These are phyloP conservation scores for Bostrychus sinensis DNA, from an alignment of 2,113 vertebrate genomes.

Conservation along the genomic window DNA sequence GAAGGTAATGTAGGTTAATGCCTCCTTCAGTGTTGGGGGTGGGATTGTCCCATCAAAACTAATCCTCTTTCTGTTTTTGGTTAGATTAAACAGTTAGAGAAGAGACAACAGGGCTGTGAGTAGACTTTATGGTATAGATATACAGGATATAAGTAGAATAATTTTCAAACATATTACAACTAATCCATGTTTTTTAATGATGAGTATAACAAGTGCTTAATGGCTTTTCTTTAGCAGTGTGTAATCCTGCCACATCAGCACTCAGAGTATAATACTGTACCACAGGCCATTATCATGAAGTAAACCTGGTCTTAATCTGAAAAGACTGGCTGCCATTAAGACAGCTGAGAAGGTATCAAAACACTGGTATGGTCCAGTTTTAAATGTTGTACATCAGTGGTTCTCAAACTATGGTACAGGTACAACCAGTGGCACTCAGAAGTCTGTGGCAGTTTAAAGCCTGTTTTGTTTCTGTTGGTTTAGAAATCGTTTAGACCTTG, in stretches of 20 bases:
- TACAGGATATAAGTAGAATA: no score
- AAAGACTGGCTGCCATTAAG: not conserved
- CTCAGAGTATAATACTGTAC: not conserved
- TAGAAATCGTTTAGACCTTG: no score
- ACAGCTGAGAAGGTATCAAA: no score
- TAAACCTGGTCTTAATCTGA: not conserved
- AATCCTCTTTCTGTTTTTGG: slow-evolving; percentile 4
- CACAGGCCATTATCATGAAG: not conserved
- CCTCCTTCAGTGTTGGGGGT: slow-evolving; percentile 6
- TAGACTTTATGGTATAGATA: no score
- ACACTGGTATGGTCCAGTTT: no score
- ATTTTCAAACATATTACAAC: not conserved
- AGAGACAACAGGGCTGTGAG: no score
- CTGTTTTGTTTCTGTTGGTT: no score
- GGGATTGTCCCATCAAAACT: not conserved
- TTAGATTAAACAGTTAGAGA: no score
- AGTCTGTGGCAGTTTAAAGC: no score
- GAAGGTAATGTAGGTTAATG: slow-evolving; percentile 6
- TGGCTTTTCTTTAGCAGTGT: not conserved
- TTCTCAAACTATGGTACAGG: no score
- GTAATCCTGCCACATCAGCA: not conserved
- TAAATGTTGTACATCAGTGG: no score
- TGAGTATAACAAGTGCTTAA: not conserved
- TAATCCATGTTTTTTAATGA: not conserved
- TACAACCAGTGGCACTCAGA: no score